Evolutionary conservation across 2,888 invertebrate species (phyloP).

Genomic region (Aricia artaxerxes): DNA sequence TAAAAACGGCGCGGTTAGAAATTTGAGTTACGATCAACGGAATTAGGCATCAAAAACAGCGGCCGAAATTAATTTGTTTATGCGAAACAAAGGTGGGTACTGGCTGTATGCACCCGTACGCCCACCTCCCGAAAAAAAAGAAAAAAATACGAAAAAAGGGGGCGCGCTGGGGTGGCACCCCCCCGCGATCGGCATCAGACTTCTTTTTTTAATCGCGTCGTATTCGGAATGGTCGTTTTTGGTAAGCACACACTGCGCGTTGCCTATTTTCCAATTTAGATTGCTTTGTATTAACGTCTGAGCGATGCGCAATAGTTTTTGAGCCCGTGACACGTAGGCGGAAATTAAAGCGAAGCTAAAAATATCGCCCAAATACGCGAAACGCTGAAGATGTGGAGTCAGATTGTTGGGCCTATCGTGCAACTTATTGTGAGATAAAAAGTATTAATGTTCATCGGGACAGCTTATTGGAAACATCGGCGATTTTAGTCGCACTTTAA

Average conservation of each 20-base stretch:
- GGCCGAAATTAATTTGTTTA: slow-evolving; percentile 81
- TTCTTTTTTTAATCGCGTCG: slow-evolving; percentile 81
- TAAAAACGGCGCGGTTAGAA: slow-evolving; percentile 28
- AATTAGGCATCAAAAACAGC: slow-evolving; percentile 78
- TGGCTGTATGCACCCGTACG: slow-evolving; percentile 76
- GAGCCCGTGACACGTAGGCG: slow-evolving; percentile 73
- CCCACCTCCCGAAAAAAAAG: slow-evolving; percentile 76
- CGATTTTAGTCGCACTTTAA: too few relatives aligned
- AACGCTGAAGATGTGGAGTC: neutral
- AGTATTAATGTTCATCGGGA: neutral
- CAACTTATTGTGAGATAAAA: neutral
- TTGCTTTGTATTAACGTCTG: slow-evolving; percentile 80
- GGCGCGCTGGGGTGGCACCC: slow-evolving; percentile 57
- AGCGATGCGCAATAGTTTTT: slow-evolving; percentile 80
- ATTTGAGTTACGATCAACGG: slow-evolving; percentile 57
- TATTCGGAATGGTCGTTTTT: slow-evolving; percentile 77
- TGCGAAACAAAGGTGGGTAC: slow-evolving; percentile 80
- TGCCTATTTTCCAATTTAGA: slow-evolving; percentile 81
- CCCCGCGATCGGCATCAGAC: slow-evolving; percentile 78
- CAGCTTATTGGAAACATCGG: too few relatives aligned
- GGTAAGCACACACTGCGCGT: slow-evolving; percentile 80
- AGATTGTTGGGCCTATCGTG: neutral
- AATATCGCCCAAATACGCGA: slow-evolving; percentile 36
- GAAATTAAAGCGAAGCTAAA: slow-evolving; percentile 72
- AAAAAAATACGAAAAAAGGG: slow-evolving; percentile 68